These are phyloP conservation scores for Spheniscus humboldti DNA, from an alignment of 2,797 vertebrate genomes.

Conservation along the genomic window DNA sequence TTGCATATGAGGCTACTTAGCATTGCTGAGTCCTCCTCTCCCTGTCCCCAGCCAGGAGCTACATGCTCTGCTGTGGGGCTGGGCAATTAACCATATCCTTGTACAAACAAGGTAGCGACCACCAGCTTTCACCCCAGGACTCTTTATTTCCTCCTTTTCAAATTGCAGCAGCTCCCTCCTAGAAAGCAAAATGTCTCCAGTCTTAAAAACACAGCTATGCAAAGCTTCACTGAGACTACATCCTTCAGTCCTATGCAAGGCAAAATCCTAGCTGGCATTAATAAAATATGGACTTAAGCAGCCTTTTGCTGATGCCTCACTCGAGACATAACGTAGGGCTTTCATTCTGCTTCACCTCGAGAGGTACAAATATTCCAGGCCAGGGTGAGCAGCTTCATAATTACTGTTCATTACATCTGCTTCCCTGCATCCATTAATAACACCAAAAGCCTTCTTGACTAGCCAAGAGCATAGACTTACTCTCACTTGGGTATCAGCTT, in stretches of 20 bases:
- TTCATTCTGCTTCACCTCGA: background rate
- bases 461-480: background rate
- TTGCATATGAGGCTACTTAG: background rate
- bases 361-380: background rate
- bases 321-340: background rate
- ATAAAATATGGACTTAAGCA: background rate
- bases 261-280: background rate
- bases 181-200: background rate
- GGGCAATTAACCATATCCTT: background rate
- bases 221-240: background rate
- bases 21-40: background rate
- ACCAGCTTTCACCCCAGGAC: background rate
- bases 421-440: background rate
- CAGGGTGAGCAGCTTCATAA: background rate
- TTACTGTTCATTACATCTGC: background rate
- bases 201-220: background rate
- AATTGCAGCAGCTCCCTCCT: background rate
- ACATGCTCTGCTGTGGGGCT: background rate
- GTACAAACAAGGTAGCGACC: fast-evolving
- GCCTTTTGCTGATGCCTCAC: background rate
- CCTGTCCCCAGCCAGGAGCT: background rate
- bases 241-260: background rate
- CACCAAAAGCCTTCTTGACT: background rate
- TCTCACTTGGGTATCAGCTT: background rate
- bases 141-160: background rate